Base-by-base conservation (phyloP, 2,113 vertebrate species). In the Phocoena sinus region DNA sequence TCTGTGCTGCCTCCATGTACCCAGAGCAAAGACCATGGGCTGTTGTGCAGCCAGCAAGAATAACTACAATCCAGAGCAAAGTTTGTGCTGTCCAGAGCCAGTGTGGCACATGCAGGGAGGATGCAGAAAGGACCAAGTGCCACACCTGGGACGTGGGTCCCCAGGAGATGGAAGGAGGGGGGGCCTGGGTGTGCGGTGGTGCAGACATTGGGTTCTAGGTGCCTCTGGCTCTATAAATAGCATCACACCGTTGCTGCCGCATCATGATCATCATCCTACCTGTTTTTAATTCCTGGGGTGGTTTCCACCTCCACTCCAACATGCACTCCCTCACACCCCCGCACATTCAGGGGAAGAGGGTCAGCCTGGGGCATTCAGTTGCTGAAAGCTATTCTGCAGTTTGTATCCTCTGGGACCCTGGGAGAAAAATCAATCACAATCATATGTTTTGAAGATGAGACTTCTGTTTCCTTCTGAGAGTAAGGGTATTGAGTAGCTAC, bases 371-470 rank as follows among this genome's bases (percentile, higher is more conserved):
- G 26, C 63, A 23, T 26, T 84, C 13, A 25, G 73, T 20, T 91
- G 44, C 92, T 23, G 36, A 56, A 70, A 93, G 71, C 65, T 67
- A 1, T 80, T 92, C 93, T 94, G 60, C 31, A 85, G 63, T 89
- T 85, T 89, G 25, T 86, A 20, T 9, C 71, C 47, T 92, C 62
- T 18, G 41, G 8, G n/a, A 18, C 31, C 56, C 21, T 23, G 74
- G 65, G 82, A 93, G 47, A 36, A 93, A 98, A 96, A 86, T 93
- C 92, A 86, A 38, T 93, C 58, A 80, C 28, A 47, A 11, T 89
- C 65, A 91, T 96, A 62, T 5, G 8, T 62, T 95, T 50, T 50
- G 68, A 92, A 76, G 90, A 96, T 71, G n/a, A 86, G 83, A 62
- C 17, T 83, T 92, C 90, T 82, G 41, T 82, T 95, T 89, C 23